phyloP scores from a whole-genome alignment of 2,888 invertebrate species.

The Rapana venosa region DNA sequence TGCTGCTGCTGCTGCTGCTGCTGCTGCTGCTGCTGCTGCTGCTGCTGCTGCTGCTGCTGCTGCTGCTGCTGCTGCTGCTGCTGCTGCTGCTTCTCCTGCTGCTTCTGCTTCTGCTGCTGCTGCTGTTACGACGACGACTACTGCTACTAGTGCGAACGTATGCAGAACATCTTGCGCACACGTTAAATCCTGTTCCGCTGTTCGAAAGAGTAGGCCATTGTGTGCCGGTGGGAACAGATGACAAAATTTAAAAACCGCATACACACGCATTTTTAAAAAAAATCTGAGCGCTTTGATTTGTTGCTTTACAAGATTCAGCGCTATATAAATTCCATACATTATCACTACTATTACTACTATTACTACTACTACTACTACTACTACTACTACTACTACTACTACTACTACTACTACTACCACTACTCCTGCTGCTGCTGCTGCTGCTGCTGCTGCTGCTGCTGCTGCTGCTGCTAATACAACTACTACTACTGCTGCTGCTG shows the following conservation, averaged over 20 bases:
- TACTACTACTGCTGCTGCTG: constrained; percentile 3
- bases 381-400: constrained; percentile 1
- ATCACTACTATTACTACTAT: too few relatives aligned
- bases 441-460: background rate
- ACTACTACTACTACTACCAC: constrained; percentile 18
- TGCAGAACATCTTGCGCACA: too few relatives aligned
- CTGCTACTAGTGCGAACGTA: background rate
- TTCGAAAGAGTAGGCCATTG: too few relatives aligned
- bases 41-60: background rate
- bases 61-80: background rate
- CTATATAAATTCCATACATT: too few relatives aligned
- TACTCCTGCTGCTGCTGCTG: background rate
- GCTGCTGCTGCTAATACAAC: background rate
- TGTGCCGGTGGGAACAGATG: too few relatives aligned
- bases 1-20: background rate
- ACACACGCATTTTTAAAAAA: too few relatives aligned
- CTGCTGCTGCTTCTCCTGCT: constrained; percentile 6
- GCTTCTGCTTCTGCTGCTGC: too few relatives aligned
- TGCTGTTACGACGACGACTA: too few relatives aligned
- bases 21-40: constrained; percentile 3
- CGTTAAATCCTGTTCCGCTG: too few relatives aligned
- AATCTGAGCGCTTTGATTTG: too few relatives aligned
- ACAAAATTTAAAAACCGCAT: too few relatives aligned
- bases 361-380: background rate
- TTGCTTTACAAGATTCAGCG: too few relatives aligned